Percentiles rank a stretch among this genome's conserved stretches.
Evolutionary conservation across 2,888 invertebrate genomes (phyloP).

Genomic region (Lepidonotus clava): DNA sequence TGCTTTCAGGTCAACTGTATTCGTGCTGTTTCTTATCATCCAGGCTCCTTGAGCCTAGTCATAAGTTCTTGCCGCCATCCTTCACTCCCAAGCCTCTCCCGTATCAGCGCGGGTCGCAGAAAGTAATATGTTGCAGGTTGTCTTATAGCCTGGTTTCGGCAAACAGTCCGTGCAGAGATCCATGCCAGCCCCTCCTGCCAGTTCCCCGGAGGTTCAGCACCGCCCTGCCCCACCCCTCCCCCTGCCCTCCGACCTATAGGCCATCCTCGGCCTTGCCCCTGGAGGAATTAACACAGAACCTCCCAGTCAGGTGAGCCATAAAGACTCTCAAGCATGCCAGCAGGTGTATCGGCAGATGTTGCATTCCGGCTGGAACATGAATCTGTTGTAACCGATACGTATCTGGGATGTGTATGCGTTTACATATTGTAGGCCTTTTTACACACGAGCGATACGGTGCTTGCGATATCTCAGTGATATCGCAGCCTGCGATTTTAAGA

Average conservation of each 20-base stretch:
- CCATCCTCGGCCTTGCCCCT: neutral
- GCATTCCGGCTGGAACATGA: neutral
- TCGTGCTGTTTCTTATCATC: too few relatives aligned
- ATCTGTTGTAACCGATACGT: too few relatives aligned
- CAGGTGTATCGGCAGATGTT: neutral
- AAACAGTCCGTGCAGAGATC: neutral
- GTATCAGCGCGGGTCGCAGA: neutral
- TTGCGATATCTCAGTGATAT: too few relatives aligned
- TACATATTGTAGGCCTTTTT: too few relatives aligned
- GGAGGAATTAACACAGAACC: slow-evolving; percentile 1
- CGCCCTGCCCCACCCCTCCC: neutral
- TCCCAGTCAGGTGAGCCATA: neutral
- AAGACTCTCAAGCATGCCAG: neutral
- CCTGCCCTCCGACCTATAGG: neutral
- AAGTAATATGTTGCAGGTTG: slow-evolving; percentile 16
- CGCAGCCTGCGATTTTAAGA: too few relatives aligned
- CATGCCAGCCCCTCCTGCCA: neutral
- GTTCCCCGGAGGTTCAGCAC: neutral
- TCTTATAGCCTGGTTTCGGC: neutral
- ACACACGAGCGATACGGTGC: too few relatives aligned
- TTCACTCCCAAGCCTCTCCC: neutral
- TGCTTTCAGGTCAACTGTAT: too few relatives aligned
- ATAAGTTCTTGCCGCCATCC: neutral
- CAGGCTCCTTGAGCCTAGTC: neutral
- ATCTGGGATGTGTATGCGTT: too few relatives aligned